Evolutionary conservation across 1,140 invertebrate species (phyloP).

Genomic region (Danaus plexippus): DNA sequence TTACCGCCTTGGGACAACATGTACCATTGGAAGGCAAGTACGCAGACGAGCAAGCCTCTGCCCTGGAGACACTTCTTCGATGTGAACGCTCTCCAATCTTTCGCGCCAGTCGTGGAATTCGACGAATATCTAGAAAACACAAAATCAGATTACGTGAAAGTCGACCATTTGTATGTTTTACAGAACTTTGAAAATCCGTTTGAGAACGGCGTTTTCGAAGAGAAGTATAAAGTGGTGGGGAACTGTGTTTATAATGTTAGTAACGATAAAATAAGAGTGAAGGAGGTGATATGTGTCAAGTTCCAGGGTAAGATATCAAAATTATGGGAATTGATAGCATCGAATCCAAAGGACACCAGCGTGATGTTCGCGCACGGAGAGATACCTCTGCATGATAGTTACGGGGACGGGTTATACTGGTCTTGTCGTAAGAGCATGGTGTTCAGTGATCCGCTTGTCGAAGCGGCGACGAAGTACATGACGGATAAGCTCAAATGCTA

Average conservation of each 20-base stretch:
- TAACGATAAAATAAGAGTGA: constrained; percentile 75
- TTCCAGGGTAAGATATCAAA: constrained; percentile 86
- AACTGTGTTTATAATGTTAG: constrained; percentile 47
- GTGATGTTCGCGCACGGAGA: constrained; percentile 91
- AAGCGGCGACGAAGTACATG: constrained; percentile 83
- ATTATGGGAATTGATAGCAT: constrained; percentile 72
- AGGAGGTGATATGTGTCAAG: constrained; percentile 81
- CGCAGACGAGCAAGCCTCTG: constrained; percentile 71
- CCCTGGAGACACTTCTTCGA: constrained; percentile 93
- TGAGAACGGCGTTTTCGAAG: constrained; percentile 83
- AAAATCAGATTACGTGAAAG: constrained; percentile 50
- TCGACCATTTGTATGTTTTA: constrained; percentile 86
- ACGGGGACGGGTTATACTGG: constrained; percentile 90
- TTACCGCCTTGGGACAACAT: constrained; percentile 92
- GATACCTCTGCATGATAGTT: constrained; percentile 88
- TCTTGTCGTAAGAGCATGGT: constrained; percentile 90
- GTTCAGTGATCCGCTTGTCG: constrained; percentile 81
- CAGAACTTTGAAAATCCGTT: constrained; percentile 92
- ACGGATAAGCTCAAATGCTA: constrained; percentile 77
- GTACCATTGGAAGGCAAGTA: constrained; percentile 88
- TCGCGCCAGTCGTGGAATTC: constrained; percentile 91
- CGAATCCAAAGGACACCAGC: constrained; percentile 57
- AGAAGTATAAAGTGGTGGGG: constrained; percentile 83
- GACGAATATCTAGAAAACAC: constrained; percentile 79
- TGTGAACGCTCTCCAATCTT: constrained; percentile 81